Base-by-base conservation (phyloP, 1,140 invertebrate species). In the Drosophila trapezifrons region DNA sequence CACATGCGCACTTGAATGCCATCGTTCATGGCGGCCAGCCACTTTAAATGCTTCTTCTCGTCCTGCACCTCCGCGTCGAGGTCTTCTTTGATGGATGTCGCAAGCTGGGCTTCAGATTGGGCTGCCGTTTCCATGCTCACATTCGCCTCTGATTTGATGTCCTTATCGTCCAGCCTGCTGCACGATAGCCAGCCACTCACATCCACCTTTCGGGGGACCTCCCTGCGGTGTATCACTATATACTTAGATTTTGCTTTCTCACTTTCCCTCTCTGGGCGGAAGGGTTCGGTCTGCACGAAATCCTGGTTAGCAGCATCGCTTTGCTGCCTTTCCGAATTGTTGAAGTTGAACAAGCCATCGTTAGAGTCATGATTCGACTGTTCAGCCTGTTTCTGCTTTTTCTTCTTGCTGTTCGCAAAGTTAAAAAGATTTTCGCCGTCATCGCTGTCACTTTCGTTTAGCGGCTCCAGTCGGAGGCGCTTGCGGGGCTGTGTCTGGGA, bases 361-460 rank as follows among this genome's bases (percentile, higher is more conserved):
- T 63, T 56, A 22, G 59, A 47, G 18, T 73, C 64, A 3, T 77
- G n/a, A 12, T 70, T 35, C 3, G 25, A 15, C 1, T 37, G 40
- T 2, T 51, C 37, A 4, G 10, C 8, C 10, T 37, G 15, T 1
- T 51, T 74, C 18, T 42, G 17, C n/a, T 65, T 80, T 32, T 78
- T 55, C 15, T 52, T 78, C 8, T 78, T 89, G 49, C 25, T 72
- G 42, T 57, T 49, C 2, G 17, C 63, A 79, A 89, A 91, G 3
- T 89, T 66, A 10, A 91, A 91, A 0, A 80, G 32, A 55, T 90
- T 69, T 0, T 90, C 89, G 13, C 76, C 47, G 17, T 91, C 82
- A 32, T 81, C 85, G 57, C 76, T 82, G 49, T 90, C 80, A 22
- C 75, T 79, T 25, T 87, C 81, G 17, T 69, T 69, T 2, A 87